Evolutionary conservation across 2,113 vertebrate genomes (phyloP).

Genomic region (Rynchops niger): DNA sequence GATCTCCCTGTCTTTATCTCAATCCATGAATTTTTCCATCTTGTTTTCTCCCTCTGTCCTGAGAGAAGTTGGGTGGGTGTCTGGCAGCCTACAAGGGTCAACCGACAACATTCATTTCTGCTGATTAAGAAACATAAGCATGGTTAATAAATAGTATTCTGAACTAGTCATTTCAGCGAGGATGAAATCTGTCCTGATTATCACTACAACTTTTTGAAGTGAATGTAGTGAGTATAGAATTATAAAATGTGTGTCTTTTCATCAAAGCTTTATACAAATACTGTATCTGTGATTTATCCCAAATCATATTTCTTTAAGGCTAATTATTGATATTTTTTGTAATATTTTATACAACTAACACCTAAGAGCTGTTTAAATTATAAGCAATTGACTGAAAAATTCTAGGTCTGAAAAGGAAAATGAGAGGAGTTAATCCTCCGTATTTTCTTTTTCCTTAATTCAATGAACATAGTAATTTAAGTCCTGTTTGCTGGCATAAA

Average conservation of each 20-base stretch:
- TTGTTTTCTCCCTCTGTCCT: not conserved
- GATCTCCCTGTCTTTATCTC: not conserved
- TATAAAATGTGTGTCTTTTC: not conserved
- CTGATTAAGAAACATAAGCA: not conserved
- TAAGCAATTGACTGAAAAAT: not conserved
- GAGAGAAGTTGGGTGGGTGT: accelerated
- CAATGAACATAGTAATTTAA: not conserved
- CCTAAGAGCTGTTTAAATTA: not conserved
- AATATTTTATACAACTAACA: not conserved
- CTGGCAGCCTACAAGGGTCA: not conserved
- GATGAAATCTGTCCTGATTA: not conserved
- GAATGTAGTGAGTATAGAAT: not conserved
- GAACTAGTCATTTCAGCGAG: not conserved
- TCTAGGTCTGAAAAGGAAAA: not conserved
- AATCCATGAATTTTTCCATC: accelerated
- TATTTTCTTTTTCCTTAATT: not conserved
- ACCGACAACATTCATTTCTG: not conserved
- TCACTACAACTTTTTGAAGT: not conserved
- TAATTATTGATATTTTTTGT: not conserved
- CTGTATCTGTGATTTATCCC: not conserved
- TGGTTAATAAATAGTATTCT: not conserved
- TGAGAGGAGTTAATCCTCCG: not conserved
- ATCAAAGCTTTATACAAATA: not conserved
- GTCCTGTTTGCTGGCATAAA: not conserved
- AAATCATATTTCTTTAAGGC: not conserved